phyloP scores from a whole-genome alignment of 1,140 invertebrate genomes.

The Campoletis sonorensis region DNA sequence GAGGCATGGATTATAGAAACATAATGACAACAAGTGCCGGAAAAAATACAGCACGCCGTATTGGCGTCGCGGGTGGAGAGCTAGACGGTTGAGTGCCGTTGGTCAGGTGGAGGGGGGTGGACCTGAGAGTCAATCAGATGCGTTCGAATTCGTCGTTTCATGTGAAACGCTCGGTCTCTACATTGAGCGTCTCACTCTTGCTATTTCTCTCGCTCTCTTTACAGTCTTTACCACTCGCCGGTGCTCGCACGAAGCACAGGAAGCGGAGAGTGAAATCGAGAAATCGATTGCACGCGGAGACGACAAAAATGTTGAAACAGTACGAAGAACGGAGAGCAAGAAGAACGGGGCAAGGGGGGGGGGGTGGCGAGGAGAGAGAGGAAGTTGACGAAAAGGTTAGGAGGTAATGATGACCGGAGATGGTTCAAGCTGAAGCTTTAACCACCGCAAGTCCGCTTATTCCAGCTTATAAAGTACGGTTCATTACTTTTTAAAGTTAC shows the following conservation, averaged over 20 bases:
- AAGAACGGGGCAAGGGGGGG: neutral
- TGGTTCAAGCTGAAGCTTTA: neutral
- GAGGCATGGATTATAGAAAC: no score
- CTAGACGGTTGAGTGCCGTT: neutral
- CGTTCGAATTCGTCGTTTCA: conserved; percentile 57
- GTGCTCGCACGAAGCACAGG: neutral
- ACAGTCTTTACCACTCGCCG: neutral
- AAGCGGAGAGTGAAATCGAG: neutral
- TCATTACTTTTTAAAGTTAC: neutral
- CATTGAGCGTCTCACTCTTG: neutral
- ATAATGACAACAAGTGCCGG: neutral
- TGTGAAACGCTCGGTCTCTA: neutral
- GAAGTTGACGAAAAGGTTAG: neutral
- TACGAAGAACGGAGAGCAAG: neutral
- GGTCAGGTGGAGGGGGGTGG: conserved; percentile 20
- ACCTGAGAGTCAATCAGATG: conserved; percentile 61
- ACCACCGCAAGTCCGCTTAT: neutral
- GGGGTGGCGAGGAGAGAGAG: neutral
- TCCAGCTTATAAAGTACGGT: neutral
- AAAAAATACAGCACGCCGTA: conserved; percentile 7
- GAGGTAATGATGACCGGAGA: neutral
- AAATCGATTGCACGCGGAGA: conserved; percentile 1
- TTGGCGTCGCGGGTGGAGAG: neutral
- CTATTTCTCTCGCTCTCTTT: neutral
- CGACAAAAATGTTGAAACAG: conserved; percentile 6